These are phyloP conservation scores for Phalacrocorax pelagicus DNA, from an alignment of 2,113 vertebrate species.

Conservation along the genomic window DNA sequence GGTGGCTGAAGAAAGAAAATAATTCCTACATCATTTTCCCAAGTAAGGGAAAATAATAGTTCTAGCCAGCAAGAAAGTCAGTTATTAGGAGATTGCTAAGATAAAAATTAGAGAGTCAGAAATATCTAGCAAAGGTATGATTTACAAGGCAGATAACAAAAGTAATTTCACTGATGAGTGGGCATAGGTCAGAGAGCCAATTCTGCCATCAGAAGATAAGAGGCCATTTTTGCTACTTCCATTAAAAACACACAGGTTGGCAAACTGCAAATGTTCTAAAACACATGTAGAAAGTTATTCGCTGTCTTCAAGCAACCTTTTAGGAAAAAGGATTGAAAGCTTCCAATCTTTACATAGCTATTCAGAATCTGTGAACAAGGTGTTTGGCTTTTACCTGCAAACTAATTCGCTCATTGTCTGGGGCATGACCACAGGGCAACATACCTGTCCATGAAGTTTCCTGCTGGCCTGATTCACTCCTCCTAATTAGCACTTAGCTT, in stretches of 20 bases:
- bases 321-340: neutral
- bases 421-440: neutral
- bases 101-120: conserved; percentile 19
- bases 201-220: conserved; percentile 4
- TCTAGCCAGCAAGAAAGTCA: neutral
- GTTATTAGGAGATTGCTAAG: neutral
- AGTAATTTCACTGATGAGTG: conserved; percentile 48
- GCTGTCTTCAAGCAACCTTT: neutral
- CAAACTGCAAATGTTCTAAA: neutral
- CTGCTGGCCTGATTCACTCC: neutral
- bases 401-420: neutral
- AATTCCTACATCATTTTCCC: neutral
- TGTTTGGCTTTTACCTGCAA: neutral
- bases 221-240: neutral
- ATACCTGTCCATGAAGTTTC: neutral
- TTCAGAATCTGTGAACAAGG: neutral
- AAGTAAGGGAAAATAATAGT: neutral
- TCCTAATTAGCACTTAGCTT: conserved; percentile 20
- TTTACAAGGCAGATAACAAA: conserved; percentile 18
- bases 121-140: neutral
- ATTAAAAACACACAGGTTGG: neutral
- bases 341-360: neutral
- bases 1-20: neutral
- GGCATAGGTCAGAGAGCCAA: neutral
- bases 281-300: neutral